phyloP scores from a whole-genome alignment of 2,888 invertebrate genomes.

The Drosophila kambysellisi region DNA sequence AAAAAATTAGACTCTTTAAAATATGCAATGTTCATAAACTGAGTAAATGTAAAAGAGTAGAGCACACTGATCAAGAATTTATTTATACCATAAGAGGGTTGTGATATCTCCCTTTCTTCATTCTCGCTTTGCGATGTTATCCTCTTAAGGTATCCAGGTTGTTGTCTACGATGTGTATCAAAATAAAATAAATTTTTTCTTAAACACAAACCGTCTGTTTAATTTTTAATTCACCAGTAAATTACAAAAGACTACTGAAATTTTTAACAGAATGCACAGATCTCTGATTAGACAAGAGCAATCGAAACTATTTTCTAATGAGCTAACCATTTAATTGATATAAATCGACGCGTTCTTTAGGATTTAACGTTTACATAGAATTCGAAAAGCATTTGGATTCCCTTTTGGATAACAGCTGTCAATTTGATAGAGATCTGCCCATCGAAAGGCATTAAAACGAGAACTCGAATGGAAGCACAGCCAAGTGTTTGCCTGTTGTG shows the following conservation, averaged over 20 bases:
- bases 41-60: neutral
- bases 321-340: conserved; percentile 63
- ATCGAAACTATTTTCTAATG: conserved; percentile 44
- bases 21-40: neutral
- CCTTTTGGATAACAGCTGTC: conserved; percentile 57
- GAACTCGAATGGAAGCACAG: conserved; percentile 5
- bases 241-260: conserved; percentile 15
- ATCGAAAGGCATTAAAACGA: conserved; percentile 29
- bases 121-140: neutral
- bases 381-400: conserved; percentile 37
- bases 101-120: neutral
- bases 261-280: conserved; percentile 8
- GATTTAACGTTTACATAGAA: conserved; percentile 32
- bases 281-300: conserved; percentile 16
- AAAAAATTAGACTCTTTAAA: neutral
- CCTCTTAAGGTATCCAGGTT: neutral
- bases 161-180: neutral
- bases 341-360: conserved; percentile 42
- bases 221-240: neutral
- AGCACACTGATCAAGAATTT: neutral
- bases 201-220: neutral
- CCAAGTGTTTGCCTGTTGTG: conserved; percentile 26
- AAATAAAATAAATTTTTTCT: neutral
- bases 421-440: conserved; percentile 46
- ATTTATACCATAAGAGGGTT: neutral